A percentile compares a stretch with the other conserved stretches of the same genome.
Conservation (phyloP, 2,113 vertebrate genomes). For the Hassar affinis region DNA sequence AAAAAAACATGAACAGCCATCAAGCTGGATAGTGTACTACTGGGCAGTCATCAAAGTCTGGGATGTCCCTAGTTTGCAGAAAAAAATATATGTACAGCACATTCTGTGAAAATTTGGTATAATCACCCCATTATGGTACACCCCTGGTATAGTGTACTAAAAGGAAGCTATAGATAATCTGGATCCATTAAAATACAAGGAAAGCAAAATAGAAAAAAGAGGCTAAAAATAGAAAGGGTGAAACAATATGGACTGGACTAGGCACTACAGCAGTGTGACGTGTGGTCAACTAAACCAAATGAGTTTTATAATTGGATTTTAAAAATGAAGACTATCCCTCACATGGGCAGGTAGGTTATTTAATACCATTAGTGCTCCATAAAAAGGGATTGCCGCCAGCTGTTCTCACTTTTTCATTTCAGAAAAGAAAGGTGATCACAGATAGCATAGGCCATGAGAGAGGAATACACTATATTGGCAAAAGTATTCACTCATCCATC, state of each 20-base stretch:
- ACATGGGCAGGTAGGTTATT: constrained; percentile 24
- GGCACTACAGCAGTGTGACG: neutral
- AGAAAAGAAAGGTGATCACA: constrained; percentile 28
- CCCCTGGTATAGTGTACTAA: neutral
- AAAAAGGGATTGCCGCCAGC: constrained; percentile 10
- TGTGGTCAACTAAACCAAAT: constrained; percentile 19
- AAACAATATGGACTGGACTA: neutral
- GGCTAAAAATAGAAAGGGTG: neutral
- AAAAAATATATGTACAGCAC: neutral
- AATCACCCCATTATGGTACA: neutral
- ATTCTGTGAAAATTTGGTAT: no score
- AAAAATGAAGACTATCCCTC: constrained; percentile 33
- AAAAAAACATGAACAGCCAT: neutral
- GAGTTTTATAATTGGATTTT: constrained; percentile 28
- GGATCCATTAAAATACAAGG: neutral
- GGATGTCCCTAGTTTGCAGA: neutral
- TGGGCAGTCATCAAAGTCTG: neutral
- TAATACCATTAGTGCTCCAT: constrained; percentile 20
- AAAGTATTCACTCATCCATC: no score
- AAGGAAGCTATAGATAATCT: neutral
- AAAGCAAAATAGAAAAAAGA: neutral
- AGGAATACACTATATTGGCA: no score
- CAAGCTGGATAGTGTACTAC: neutral
- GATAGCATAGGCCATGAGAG: neutral
- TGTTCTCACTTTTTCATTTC: constrained; percentile 25